phyloP scores from a whole-genome alignment of 1,140 invertebrate genomes.

The Zaprionus taronus region DNA sequence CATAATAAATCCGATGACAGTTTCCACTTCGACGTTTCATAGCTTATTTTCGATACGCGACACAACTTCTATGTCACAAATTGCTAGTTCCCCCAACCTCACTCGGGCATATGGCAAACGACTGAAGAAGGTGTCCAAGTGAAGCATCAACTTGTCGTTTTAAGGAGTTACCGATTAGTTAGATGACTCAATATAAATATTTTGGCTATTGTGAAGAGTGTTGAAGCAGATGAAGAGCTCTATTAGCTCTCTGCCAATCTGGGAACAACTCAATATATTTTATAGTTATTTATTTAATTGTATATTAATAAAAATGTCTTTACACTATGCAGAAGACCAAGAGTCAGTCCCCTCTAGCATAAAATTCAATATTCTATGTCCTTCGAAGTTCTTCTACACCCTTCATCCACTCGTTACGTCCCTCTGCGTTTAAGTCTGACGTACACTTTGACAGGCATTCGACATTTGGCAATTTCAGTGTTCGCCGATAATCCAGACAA shows the following conservation, averaged over 20 bases:
- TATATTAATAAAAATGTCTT: no score
- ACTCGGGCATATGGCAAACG: neutral
- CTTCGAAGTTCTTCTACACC: neutral
- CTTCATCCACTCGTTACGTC: no score
- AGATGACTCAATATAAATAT: neutral
- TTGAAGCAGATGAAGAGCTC: no score
- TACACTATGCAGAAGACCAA: no score
- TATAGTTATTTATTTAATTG: no score
- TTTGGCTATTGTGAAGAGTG: no score
- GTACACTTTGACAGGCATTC: conserved; percentile 55
- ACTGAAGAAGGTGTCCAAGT: neutral
- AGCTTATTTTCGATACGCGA: neutral
- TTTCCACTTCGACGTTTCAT: neutral
- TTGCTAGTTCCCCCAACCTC: neutral
- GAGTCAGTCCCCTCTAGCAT: no score
- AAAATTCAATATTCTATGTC: neutral
- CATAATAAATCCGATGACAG: neutral
- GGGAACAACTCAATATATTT: no score
- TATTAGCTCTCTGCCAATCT: no score
- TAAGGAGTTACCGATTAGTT: neutral
- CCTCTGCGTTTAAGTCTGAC: conserved; percentile 31
- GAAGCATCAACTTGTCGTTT: neutral
- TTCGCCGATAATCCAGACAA: conserved; percentile 73
- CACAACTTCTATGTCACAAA: neutral
- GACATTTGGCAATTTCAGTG: conserved; percentile 52